phyloP scores from a whole-genome alignment of 2,113 vertebrate species.

The Chloebia gouldiae region DNA sequence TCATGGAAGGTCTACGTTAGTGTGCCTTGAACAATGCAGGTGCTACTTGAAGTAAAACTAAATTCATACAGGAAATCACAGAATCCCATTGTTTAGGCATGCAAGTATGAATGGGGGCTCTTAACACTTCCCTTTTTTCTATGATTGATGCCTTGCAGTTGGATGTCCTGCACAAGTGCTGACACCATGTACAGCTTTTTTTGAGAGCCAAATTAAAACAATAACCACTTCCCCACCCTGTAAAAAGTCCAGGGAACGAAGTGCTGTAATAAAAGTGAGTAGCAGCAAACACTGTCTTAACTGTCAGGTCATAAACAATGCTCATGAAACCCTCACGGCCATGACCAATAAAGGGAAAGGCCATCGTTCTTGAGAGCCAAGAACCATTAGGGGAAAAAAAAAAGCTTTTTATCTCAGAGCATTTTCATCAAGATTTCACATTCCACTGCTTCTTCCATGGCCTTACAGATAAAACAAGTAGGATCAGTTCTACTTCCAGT shows the following conservation, averaged over 20 bases:
- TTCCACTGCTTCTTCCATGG: background rate
- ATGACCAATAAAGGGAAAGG: slow-evolving; percentile 33
- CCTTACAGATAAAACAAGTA: background rate
- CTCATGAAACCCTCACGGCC: slow-evolving; percentile 23
- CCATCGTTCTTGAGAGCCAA: background rate
- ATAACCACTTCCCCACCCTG: background rate
- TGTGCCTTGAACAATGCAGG: background rate
- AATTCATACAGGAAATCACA: background rate
- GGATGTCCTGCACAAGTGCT: background rate
- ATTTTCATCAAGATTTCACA: background rate
- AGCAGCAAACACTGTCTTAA: background rate
- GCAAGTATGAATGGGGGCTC: background rate
- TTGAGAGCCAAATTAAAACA: background rate
- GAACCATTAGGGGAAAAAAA: background rate
- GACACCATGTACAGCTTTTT: background rate
- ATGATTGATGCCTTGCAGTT: background rate
- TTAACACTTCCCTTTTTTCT: background rate
- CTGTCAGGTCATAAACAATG: slow-evolving; percentile 33
- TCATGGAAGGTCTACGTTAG: background rate
- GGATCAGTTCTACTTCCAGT: background rate
- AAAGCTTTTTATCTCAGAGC: background rate
- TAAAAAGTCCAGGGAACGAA: background rate
- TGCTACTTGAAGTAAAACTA: background rate
- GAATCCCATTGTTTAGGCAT: background rate
- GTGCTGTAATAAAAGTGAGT: background rate